These are phyloP conservation scores for Cryptocephalus primarius DNA, from an alignment of 2,888 invertebrate genomes.

Conservation along the genomic window DNA sequence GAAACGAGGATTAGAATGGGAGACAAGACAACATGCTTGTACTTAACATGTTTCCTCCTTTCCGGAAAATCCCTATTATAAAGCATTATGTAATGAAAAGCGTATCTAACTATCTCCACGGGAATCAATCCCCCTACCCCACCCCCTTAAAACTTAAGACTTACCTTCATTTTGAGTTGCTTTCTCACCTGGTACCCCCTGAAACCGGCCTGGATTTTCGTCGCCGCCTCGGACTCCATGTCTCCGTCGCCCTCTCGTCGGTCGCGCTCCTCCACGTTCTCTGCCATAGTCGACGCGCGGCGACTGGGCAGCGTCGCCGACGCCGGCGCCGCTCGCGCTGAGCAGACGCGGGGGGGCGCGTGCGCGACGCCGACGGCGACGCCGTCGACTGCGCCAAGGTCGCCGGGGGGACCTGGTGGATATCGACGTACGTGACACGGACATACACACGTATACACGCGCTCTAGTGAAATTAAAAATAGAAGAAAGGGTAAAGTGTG, in stretches of 20 bases:
- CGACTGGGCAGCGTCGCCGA: slow-evolving; percentile 4
- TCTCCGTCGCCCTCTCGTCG: slow-evolving; percentile 10
- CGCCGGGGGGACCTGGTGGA: slow-evolving; percentile 5
- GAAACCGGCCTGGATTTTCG: slow-evolving; percentile 60
- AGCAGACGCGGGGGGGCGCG: slow-evolving; percentile 26
- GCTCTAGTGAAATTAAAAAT: slow-evolving; percentile 5
- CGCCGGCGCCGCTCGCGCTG: slow-evolving; percentile 5
- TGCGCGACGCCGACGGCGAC: slow-evolving; percentile 22
- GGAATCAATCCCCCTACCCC: too few species aligned
- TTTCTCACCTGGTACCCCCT: slow-evolving; percentile 51
- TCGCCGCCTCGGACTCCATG: slow-evolving; percentile 43
- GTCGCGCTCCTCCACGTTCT: slow-evolving; percentile 16
- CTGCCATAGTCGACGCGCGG: slow-evolving; percentile 14
- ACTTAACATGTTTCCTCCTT: too few species aligned
- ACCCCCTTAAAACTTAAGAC: slow-evolving; percentile 2
- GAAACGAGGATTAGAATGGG: too few species aligned
- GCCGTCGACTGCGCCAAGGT: slow-evolving; percentile 3
- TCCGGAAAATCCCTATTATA: too few species aligned
- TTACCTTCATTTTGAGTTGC: slow-evolving; percentile 34
- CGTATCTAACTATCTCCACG: too few species aligned
- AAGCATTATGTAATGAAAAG: too few species aligned
- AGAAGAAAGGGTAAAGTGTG: too few species aligned
- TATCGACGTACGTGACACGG: slow-evolving; percentile 21
- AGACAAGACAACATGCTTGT: too few species aligned
- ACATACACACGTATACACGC: slow-evolving; percentile 14